These are phyloP conservation scores for Paradisaea rubra DNA, from an alignment of 2,113 vertebrate species.

Conservation along the genomic window DNA sequence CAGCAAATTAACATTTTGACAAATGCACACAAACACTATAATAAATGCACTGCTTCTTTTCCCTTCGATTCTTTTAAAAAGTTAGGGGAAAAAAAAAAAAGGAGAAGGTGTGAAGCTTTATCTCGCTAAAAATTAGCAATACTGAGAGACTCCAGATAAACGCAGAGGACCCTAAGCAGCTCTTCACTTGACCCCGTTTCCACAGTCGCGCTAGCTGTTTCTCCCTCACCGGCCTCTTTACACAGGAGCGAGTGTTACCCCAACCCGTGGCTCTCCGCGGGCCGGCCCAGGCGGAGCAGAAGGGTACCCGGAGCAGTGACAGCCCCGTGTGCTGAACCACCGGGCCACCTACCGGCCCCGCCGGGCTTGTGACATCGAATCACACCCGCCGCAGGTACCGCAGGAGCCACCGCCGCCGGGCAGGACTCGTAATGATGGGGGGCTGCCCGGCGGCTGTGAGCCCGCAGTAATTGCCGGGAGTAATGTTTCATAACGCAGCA, in stretches of 20 bases:
- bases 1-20: neutral
- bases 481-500: neutral
- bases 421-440: accelerated
- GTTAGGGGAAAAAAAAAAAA: no score
- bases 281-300: neutral
- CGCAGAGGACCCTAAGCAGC: neutral
- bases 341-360: conserved; percentile 11
- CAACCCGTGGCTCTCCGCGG: accelerated
- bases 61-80: neutral
- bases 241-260: accelerated
- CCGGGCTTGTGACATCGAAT: neutral
- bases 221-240: neutral
- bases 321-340: neutral
- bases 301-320: accelerated
- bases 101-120: neutral
- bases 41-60: neutral
- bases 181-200: neutral
- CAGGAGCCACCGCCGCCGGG: neutral
- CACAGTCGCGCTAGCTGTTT: neutral
- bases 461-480: no score
- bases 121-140: neutral
- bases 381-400: neutral
- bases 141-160: neutral
- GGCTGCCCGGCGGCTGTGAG: neutral
- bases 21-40: accelerated